Evolutionary conservation across 2,888 invertebrate species (phyloP).

Genomic region (Tiliacea citrago): DNA sequence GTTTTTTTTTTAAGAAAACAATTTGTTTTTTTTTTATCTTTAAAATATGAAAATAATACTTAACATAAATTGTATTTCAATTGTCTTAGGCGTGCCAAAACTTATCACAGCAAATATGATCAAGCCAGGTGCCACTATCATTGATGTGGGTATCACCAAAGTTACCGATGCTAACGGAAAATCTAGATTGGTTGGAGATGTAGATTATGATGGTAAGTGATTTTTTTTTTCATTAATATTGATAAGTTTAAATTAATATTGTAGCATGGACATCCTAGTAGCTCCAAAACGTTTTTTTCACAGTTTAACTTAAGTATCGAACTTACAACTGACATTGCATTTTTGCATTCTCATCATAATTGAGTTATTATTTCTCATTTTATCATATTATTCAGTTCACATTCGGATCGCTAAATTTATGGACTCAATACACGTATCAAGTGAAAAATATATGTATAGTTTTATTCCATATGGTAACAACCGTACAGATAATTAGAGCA

Average conservation of each 20-base stretch:
- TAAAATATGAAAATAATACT: constrained; percentile 3
- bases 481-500: no score
- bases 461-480: no score
- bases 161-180: constrained; percentile 92
- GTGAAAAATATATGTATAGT: no score
- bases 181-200: constrained; percentile 95
- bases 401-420: no score
- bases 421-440: no score
- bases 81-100: constrained; percentile 92
- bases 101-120: constrained; percentile 96
- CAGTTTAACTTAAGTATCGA: background rate
- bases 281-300: background rate
- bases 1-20: no score
- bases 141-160: constrained; percentile 97
- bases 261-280: background rate
- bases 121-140: constrained; percentile 96
- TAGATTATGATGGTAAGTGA: constrained; percentile 94
- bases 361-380: no score
- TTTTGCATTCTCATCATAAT: background rate
- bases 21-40: constrained; percentile 1
- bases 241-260: background rate
- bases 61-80: background rate
- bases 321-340: background rate
- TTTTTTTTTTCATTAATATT: constrained; percentile 5
- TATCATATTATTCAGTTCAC: no score